These are phyloP conservation scores for Rhyacophila evoluta DNA, from an alignment of 2,888 invertebrate genomes.

Conservation along the genomic window DNA sequence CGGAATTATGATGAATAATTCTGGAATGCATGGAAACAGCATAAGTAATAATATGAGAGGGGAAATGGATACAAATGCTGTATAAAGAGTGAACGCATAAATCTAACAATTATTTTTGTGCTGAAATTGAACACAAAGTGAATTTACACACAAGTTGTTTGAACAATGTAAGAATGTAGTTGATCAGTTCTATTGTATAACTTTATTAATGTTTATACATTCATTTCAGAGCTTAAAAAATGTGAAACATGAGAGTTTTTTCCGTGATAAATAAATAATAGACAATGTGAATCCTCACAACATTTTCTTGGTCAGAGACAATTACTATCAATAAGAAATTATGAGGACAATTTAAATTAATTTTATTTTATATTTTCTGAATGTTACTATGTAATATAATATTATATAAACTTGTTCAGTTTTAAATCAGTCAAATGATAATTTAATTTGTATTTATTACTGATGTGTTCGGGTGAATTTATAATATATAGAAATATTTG, in stretches of 20 bases:
- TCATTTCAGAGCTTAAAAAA: conserved; percentile 20
- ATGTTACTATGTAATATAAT: conserved; percentile 12
- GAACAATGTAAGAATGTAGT: background rate
- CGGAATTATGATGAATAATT: conserved; percentile 52
- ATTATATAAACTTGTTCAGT: conserved; percentile 6
- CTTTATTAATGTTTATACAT: conserved; percentile 26
- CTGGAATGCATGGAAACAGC: conserved; percentile 33
- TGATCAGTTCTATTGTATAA: background rate
- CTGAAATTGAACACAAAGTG: background rate
- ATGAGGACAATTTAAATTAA: background rate
- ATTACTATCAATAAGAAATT: background rate
- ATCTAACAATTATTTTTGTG: background rate
- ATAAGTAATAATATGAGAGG: conserved; percentile 45
- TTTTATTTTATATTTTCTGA: conserved; percentile 17
- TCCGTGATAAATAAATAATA: conserved; percentile 12
- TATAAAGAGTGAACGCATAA: conserved; percentile 33
- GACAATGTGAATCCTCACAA: background rate
- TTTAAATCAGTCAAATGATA: background rate
- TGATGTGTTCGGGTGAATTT: background rate
- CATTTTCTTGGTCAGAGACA: conserved; percentile 2
- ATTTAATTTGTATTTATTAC: background rate
- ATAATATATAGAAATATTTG: background rate
- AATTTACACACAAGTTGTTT: background rate
- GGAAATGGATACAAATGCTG: conserved; percentile 55
- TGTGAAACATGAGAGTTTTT: background rate